phyloP scores from a whole-genome alignment of 2,797 vertebrate genomes.

The Falco biarmicus region DNA sequence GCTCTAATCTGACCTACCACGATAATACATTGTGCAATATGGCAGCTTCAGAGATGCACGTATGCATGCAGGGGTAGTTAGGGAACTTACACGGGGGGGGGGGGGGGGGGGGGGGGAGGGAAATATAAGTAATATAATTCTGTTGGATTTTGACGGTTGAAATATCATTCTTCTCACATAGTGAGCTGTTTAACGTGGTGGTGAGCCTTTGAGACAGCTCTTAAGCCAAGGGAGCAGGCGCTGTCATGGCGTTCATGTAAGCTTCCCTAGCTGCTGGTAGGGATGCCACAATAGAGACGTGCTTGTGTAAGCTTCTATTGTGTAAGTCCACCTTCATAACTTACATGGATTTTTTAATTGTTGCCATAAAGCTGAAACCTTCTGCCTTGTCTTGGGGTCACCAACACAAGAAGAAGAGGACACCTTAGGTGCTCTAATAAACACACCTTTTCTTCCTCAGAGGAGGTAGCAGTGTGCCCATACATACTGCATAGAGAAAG shows the following conservation, averaged over 20 bases:
- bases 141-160: background rate
- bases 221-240: background rate
- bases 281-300: background rate
- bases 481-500: background rate
- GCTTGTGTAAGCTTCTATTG: background rate
- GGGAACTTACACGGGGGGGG: background rate
- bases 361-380: background rate
- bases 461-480: background rate
- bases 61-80: background rate
- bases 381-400: background rate
- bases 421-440: background rate
- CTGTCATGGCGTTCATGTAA: background rate
- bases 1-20: conserved; percentile 33
- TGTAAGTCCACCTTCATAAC: background rate
- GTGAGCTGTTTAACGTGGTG: background rate
- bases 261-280: conserved; percentile 29
- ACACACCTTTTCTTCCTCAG: background rate
- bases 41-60: conserved; percentile 12
- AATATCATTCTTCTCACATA: background rate
- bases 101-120: background rate
- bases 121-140: background rate
- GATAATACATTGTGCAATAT: conserved; percentile 38
- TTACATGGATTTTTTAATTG: background rate
- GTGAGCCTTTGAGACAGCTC: background rate
- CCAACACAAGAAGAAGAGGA: background rate